These are phyloP conservation scores for Ischnura elegans DNA, from an alignment of 2,888 invertebrate species.

Conservation along the genomic window DNA sequence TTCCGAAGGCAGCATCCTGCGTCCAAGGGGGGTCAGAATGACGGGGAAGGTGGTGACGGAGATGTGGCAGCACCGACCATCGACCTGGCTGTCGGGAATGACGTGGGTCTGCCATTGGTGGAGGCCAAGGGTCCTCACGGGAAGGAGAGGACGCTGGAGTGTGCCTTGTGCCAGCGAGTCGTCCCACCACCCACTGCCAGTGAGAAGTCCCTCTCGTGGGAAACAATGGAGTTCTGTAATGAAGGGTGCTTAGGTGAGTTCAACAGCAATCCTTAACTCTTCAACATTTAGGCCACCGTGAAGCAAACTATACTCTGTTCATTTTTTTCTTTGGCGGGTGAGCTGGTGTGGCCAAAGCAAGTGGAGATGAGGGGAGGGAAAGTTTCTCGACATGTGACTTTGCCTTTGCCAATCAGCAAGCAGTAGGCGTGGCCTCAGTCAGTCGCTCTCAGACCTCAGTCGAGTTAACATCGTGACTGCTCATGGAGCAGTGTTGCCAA, in stretches of 20 bases:
- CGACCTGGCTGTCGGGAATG: not conserved
- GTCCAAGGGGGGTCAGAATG: not conserved
- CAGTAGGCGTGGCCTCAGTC: no score
- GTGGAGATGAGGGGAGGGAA: no score
- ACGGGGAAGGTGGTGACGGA: not conserved
- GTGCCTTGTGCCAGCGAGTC: slow-evolving; percentile 8
- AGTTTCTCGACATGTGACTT: no score
- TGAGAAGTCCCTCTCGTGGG: slow-evolving; percentile 89
- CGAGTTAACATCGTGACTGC: no score
- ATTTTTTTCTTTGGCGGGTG: no score
- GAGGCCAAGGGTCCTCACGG: not conserved
- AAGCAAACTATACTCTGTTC: no score
- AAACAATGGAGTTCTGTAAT: slow-evolving; percentile 96
- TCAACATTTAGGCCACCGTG: no score
- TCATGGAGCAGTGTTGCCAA: no score
- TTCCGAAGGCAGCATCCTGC: slow-evolving; percentile 68
- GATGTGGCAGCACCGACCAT: not conserved
- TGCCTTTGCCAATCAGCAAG: no score
- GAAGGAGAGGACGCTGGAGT: not conserved
- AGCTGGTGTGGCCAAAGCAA: no score
- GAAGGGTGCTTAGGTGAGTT: slow-evolving; percentile 88
- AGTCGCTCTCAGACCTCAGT: no score
- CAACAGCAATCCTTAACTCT: not conserved
- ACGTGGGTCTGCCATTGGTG: not conserved
- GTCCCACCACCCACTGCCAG: slow-evolving; percentile 74